Evolutionary conservation across 1,140 invertebrate genomes (phyloP).

Genomic region (Bombus confusus): DNA sequence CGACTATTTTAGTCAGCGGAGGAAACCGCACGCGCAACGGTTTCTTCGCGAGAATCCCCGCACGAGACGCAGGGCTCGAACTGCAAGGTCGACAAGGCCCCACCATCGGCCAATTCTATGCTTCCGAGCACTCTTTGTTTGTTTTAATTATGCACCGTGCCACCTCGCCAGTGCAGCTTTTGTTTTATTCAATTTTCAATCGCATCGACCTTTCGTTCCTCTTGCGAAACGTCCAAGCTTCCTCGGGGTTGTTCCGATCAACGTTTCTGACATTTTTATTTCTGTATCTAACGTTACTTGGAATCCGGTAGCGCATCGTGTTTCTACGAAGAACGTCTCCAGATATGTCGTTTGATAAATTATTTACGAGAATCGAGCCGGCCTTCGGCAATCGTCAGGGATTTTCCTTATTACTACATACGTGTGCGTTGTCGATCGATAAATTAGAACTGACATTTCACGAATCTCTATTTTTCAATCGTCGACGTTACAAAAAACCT

Average conservation of each 20-base stretch:
- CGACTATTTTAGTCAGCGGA: not conserved
- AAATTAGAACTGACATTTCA: not conserved
- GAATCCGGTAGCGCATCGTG: constrained; percentile 35
- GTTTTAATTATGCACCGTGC: constrained; percentile 75
- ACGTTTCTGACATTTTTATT: not conserved
- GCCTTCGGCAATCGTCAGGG: constrained; percentile 20
- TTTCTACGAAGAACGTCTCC: not conserved
- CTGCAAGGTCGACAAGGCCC: constrained; percentile 71
- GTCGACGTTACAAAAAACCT: not conserved
- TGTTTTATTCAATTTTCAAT: constrained; percentile 18
- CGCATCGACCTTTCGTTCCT: constrained; percentile 22
- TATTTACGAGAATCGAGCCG: constrained; percentile 42
- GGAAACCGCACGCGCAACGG: not conserved
- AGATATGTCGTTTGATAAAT: constrained; percentile 42
- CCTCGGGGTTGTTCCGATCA: not conserved
- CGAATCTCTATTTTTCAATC: not conserved
- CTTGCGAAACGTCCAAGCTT: not conserved
- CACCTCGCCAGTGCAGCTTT: not conserved
- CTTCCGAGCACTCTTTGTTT: constrained; percentile 75
- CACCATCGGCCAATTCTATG: constrained; percentile 44
- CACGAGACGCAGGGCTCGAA: constrained; percentile 39
- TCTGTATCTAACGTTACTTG: not conserved
- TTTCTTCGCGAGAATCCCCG: constrained; percentile 2
- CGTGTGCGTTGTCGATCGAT: not conserved
- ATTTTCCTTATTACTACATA: constrained; percentile 17